A percentile compares a stretch with the other conserved stretches of the same genome.
Evolutionary conservation across 92 coral and sea anemone genomes (phyloP).

Genomic region (Virgularia gustaviana): DNA sequence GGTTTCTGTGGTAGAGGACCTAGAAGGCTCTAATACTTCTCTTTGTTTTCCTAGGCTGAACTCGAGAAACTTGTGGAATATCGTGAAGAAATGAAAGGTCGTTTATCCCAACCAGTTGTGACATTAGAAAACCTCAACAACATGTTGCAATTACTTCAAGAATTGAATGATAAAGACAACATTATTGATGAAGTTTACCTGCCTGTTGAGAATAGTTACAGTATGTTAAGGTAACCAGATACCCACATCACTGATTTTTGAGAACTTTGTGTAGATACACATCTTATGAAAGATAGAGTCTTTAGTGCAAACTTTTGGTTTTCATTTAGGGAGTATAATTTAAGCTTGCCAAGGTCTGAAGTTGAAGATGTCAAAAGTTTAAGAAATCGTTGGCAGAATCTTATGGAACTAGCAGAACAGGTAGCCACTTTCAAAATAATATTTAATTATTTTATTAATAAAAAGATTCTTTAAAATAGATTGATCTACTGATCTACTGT

Average conservation of each 20-base stretch:
- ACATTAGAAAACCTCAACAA: slow-evolving; percentile 81
- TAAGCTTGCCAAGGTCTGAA: slow-evolving; percentile 80
- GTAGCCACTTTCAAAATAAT: too few relatives aligned
- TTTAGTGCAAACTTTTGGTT: too few relatives aligned
- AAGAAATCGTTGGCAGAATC: slow-evolving; percentile 82
- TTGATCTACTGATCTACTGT: too few relatives aligned
- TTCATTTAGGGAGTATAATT: slow-evolving; percentile 66
- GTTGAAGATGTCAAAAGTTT: slow-evolving; percentile 94
- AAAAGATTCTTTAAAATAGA: too few relatives aligned
- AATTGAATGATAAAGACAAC: slow-evolving; percentile 90
- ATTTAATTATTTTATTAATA: not conserved
- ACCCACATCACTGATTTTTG: not conserved
- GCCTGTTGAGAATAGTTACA: slow-evolving; percentile 91
- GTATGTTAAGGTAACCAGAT: slow-evolving; percentile 69
- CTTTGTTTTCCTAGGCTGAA: slow-evolving; percentile 91
- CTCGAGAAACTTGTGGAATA: slow-evolving; percentile 87
- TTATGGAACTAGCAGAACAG: slow-evolving; percentile 81
- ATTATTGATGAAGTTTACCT: slow-evolving; percentile 86
- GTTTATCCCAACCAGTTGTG: slow-evolving; percentile 75
- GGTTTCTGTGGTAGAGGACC: not conserved
- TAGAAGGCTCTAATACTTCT: too few relatives aligned
- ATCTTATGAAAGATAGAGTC: too few relatives aligned
- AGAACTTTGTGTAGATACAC: too few relatives aligned
- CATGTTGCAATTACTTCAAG: slow-evolving; percentile 85
- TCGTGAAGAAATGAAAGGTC: slow-evolving; percentile 79